Percentiles rank a stretch among this genome's conserved stretches.
Evolutionary conservation across 2,113 vertebrate species (phyloP).

Genomic region (Geococcyx californianus): DNA sequence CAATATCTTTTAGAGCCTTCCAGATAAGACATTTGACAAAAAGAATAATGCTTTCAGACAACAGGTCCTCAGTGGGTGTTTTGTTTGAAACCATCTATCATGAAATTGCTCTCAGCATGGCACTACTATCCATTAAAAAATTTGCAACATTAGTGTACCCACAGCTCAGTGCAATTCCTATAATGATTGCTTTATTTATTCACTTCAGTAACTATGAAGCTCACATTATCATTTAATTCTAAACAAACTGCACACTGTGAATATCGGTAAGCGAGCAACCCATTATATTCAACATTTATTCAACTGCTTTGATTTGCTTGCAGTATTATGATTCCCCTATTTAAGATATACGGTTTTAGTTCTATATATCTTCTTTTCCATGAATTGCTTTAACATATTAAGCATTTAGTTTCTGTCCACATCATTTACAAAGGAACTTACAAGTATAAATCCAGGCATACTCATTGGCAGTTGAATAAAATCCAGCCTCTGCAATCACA

Average conservation of each 20-base stretch:
- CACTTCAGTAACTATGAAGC: neutral
- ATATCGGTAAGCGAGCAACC: neutral
- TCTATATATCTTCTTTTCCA: neutral
- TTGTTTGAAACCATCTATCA: neutral
- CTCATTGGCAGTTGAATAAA: neutral
- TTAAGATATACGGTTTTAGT: neutral
- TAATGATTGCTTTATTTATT: conserved; percentile 1
- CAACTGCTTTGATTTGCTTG: neutral
- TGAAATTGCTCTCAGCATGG: conserved; percentile 14
- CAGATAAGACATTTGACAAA: neutral
- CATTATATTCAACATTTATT: neutral
- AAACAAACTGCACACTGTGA: neutral
- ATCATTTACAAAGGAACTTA: neutral
- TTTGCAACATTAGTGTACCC: neutral
- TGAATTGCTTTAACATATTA: neutral
- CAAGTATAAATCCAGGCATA: neutral
- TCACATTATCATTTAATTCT: conserved; percentile 3
- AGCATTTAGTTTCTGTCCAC: neutral
- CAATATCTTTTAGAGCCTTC: neutral
- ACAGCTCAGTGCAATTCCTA: neutral
- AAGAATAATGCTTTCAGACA: neutral
- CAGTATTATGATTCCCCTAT: neutral
- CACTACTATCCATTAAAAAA: neutral
- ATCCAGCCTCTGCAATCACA: neutral
- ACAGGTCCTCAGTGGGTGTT: neutral